Base-by-base conservation (phyloP, 1,140 invertebrate species). In the Zaprionus kolodkinae region DNA sequence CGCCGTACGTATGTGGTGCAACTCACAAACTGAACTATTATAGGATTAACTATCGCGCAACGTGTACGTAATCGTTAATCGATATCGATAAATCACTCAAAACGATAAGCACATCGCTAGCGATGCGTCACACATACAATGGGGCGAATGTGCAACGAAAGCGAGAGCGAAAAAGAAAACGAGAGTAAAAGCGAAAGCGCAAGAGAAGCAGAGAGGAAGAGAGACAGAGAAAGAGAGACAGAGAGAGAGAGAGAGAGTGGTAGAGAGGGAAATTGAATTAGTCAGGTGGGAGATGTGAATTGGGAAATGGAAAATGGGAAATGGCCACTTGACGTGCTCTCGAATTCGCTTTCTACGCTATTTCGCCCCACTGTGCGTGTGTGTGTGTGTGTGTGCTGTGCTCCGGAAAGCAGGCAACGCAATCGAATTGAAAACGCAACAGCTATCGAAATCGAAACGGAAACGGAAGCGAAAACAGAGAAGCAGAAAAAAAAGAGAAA, bases 1-100 rank as follows among this genome's bases (percentile, higher is more conserved):
- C 27, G 30, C 54, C 43, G 7, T 70, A 17, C 21, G n/a, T n/a
- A 62, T 70, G 66, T 70, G 72, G 65, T 74, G 65, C 59, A 70
- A 74, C 33, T 50, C 1, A 21, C 1, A 21, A 62, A 70, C 52
- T 56, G 59, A 40, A 65, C 50, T 52, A 55, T 59, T 72, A 38
- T 50, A 66, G 38, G 52, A 54, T 25, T 60, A 64, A 35, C 30
- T 12, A 21, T 21, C 21, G 21, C 1, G 21, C 2, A 21, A 1
- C 21, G 21, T 21, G 21, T 21, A 21, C 21, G 21, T 21, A 30
- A 57, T 45, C 54, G 33, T 27, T 2, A 33, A 33, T 17, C 3
- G 35, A 5, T 13, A 30, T 35, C 6, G 3, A 30, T 21, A 15
- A 45, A 35, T 52, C 17, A 45, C 21, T 21, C 21, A 50, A 59